Percentiles rank a stretch among this genome's conserved stretches.
Conservation (phyloP, 2,797 vertebrate species). For the Parauchenoglanis punctatus region DNA sequence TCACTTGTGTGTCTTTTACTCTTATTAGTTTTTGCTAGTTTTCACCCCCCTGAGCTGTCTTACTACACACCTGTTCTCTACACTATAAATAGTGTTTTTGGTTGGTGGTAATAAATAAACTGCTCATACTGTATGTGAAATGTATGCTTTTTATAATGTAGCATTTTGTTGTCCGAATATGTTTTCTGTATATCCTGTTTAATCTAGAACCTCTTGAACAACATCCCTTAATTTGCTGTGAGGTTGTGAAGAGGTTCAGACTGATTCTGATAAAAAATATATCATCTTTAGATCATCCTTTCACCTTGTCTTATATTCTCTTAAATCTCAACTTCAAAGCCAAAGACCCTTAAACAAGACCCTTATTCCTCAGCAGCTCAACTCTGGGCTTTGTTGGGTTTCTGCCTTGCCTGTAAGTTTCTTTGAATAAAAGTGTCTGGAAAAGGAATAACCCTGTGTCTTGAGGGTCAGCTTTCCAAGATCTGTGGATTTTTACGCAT, state of each 20-base stretch:
- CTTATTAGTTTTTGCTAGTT: neutral
- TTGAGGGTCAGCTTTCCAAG: neutral
- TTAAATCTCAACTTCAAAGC: neutral
- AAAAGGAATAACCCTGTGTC: neutral
- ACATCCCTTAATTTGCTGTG: neutral
- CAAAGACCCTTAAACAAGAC: neutral
- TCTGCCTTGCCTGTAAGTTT: neutral
- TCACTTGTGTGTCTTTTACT: neutral
- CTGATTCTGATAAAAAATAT: neutral
- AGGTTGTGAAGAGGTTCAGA: neutral
- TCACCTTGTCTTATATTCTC: neutral
- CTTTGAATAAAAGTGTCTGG: neutral
- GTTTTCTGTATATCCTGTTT: neutral
- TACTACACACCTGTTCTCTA: neutral
- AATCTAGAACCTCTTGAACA: neutral
- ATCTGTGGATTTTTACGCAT: neutral
- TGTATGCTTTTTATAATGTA: neutral
- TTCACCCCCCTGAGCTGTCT: neutral
- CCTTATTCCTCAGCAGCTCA: neutral
- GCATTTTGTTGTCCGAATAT: neutral
- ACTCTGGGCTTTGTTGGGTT: neutral
- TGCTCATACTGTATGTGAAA: neutral
- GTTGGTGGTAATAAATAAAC: neutral
- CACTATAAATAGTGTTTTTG: neutral
- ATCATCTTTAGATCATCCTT: neutral